phyloP scores from a whole-genome alignment of 2,888 invertebrate species.

The Caenorhabditis uteleia region DNA sequence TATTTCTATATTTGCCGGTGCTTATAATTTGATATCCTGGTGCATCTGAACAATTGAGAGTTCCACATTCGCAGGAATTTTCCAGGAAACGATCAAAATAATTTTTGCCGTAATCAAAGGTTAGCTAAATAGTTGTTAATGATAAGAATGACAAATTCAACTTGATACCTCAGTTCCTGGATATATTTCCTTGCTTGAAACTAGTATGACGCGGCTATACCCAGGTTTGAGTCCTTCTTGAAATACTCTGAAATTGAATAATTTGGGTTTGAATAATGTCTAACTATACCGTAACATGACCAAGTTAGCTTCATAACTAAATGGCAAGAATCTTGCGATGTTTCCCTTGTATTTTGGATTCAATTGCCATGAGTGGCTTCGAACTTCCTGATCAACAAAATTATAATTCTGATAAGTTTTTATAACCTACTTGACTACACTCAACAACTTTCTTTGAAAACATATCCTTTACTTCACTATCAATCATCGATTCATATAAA shows the following conservation, averaged over 20 bases:
- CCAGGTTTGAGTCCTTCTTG: constrained; percentile 12
- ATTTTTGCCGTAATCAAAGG: constrained; percentile 13
- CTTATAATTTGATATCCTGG: constrained; percentile 7
- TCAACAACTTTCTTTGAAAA: too few species aligned
- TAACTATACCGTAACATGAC: constrained; percentile 1
- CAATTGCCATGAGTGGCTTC: background rate
- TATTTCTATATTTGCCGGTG: background rate
- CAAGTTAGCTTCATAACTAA: constrained; percentile 7
- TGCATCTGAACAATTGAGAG: background rate
- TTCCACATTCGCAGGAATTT: too few species aligned
- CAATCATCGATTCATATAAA: too few species aligned
- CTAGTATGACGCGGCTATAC: constrained; percentile 4
- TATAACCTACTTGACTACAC: too few species aligned
- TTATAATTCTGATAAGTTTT: too few species aligned
- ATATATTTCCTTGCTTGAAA: constrained; percentile 11
- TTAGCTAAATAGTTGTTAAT: constrained; percentile 16
- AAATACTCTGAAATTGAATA: constrained; percentile 2
- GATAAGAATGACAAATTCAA: background rate
- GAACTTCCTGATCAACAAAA: too few species aligned
- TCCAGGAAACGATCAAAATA: constrained; percentile 1
- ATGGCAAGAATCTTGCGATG: constrained; percentile 4
- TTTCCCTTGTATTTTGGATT: constrained; percentile 18
- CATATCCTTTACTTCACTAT: too few species aligned
- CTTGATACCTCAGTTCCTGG: constrained; percentile 14
- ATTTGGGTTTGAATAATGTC: background rate